Percentiles rank a stretch among this genome's conserved stretches.
Conservation (phyloP, 92 coral and sea anemone species). For the Actinernus sp. region DNA sequence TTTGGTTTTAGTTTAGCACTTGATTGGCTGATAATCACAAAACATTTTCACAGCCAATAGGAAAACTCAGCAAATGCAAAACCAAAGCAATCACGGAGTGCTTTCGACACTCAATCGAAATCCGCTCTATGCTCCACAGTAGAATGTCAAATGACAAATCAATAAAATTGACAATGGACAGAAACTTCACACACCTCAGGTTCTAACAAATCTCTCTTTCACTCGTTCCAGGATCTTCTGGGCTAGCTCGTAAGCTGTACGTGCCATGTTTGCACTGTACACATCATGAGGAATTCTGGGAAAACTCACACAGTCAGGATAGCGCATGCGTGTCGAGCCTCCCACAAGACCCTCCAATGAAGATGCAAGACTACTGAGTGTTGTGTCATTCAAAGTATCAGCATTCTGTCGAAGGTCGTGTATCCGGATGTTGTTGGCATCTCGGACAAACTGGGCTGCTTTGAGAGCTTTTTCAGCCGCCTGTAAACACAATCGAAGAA, state of each 20-base stretch:
- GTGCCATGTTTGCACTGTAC: slow-evolving; percentile 54
- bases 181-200: too few species aligned
- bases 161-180: too few species aligned
- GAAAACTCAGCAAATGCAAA: too few species aligned
- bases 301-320: slow-evolving; percentile 60
- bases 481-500: slow-evolving; percentile 12
- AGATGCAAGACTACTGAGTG: slow-evolving; percentile 35
- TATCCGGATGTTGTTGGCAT: slow-evolving; percentile 52
- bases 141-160: too few species aligned
- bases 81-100: too few species aligned
- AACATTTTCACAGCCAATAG: too few species aligned
- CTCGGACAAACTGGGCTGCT: slow-evolving; percentile 67
- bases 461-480: slow-evolving; percentile 87
- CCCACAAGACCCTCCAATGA: slow-evolving; percentile 56
- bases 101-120: too few species aligned
- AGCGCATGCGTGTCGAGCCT: slow-evolving; percentile 78
- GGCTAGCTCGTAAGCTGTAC: slow-evolving; percentile 39
- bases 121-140: too few species aligned
- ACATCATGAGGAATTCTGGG: slow-evolving; percentile 76
- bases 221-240: slow-evolving; percentile 38
- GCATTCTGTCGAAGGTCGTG: slow-evolving; percentile 54
- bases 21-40: too few species aligned
- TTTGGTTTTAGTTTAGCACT: too few species aligned
- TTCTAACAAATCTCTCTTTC: slow-evolving; percentile 6
- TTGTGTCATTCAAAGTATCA: slow-evolving; percentile 26